These are phyloP conservation scores for Pherbina coryleti DNA, from an alignment of 2,888 invertebrate genomes.

Conservation along the genomic window DNA sequence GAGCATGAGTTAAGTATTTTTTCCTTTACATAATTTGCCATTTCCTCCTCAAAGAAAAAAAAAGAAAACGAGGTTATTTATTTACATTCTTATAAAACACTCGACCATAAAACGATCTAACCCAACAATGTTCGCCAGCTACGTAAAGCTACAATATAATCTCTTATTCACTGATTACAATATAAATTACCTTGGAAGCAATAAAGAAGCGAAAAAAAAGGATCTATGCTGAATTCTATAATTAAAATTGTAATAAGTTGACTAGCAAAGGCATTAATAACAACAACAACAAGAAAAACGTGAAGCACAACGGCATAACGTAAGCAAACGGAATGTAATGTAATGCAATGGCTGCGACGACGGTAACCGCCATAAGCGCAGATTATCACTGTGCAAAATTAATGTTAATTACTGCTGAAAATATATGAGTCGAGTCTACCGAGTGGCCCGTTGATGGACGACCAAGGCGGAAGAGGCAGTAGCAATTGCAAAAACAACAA, in stretches of 20 bases:
- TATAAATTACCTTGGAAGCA: too few relatives aligned
- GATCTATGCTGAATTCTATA: neutral
- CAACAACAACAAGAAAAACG: neutral
- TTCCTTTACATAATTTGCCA: too few relatives aligned
- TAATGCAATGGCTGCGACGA: neutral
- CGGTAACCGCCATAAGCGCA: constrained; percentile 16
- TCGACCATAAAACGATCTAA: too few relatives aligned
- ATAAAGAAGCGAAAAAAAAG: too few relatives aligned
- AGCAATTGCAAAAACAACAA: too few relatives aligned
- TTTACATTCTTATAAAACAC: too few relatives aligned
- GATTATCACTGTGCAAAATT: constrained; percentile 45
- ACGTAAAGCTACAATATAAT: too few relatives aligned
- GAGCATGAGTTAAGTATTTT: too few relatives aligned
- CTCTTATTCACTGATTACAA: too few relatives aligned
- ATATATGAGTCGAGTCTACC: constrained; percentile 36
- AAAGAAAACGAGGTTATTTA: too few relatives aligned
- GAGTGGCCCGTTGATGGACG: neutral
- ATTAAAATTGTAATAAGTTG: constrained; percentile 3
- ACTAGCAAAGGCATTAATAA: neutral
- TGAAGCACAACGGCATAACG: neutral
- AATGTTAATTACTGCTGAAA: constrained; percentile 46
- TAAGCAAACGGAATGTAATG: constrained; percentile 12
- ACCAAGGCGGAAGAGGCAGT: neutral
- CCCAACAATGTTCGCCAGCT: too few relatives aligned
- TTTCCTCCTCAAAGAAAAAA: too few relatives aligned